Evolutionary conservation across 2,113 vertebrate species (phyloP).

Genomic region (Paralichthys olivaceus): DNA sequence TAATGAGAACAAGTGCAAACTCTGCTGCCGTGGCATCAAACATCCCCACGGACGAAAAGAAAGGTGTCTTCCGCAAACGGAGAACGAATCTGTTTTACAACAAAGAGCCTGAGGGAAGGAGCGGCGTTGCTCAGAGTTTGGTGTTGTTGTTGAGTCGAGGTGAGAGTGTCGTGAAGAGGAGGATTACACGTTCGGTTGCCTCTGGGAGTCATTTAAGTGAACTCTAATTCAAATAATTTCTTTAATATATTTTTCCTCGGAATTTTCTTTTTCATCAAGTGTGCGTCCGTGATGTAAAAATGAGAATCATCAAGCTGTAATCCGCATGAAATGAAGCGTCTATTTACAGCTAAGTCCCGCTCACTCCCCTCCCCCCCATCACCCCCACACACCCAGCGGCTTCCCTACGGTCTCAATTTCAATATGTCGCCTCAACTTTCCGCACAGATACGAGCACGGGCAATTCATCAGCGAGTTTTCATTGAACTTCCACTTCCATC

Average conservation of each 20-base stretch:
- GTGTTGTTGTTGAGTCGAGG: background rate
- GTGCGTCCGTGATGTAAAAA: background rate
- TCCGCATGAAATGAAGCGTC: constrained; percentile 54
- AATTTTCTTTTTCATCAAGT: constrained; percentile 4
- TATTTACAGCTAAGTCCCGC: constrained; percentile 45
- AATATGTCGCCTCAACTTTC: constrained; percentile 40
- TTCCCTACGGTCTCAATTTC: constrained; percentile 27
- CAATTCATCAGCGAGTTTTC: constrained; percentile 57
- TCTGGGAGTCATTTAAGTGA: constrained; percentile 2
- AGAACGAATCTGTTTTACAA: constrained; percentile 20
- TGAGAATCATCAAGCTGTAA: constrained; percentile 33
- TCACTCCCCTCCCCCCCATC: background rate
- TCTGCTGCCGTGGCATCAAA: constrained; percentile 30
- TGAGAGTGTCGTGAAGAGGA: constrained; percentile 22
- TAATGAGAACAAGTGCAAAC: constrained; percentile 63
- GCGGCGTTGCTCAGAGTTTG: constrained; percentile 12
- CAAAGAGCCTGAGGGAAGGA: constrained; percentile 25
- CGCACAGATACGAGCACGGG: constrained; percentile 19
- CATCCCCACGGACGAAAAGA: constrained; percentile 5
- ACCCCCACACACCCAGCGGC: no score
- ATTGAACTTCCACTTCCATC: constrained; percentile 59
- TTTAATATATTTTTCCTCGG: constrained; percentile 6
- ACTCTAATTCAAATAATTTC: constrained; percentile 31
- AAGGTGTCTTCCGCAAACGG: constrained; percentile 24
- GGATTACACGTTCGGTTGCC: constrained; percentile 22